Conservation (phyloP, 2,888 invertebrate genomes). For the Amphipoea lucens region DNA sequence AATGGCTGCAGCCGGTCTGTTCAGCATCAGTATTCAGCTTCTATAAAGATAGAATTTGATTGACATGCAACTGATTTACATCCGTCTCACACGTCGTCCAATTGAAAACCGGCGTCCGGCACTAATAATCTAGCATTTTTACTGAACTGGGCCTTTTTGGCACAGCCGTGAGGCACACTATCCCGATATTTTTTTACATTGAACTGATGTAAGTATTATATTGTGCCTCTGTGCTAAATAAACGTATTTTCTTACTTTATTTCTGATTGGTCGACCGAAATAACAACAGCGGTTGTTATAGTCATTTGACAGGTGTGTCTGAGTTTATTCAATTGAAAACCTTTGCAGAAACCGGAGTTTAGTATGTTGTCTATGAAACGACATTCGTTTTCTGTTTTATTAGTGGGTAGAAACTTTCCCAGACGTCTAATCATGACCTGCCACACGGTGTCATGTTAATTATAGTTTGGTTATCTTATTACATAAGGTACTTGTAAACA, state of each 20-base stretch:
- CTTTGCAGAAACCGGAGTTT: background rate
- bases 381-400: background rate
- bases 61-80: background rate
- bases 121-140: background rate
- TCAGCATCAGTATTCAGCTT: background rate
- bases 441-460: conserved; percentile 6
- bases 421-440: conserved; percentile 6
- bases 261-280: background rate
- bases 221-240: no score
- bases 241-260: no score
- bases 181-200: no score
- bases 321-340: background rate
- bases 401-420: conserved; percentile 25
- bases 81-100: background rate
- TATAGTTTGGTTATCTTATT: background rate
- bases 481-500: conserved; percentile 2
- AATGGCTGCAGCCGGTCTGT: background rate
- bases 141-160: background rate
- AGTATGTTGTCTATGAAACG: background rate
- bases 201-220: no score
- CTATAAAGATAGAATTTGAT: background rate
- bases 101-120: background rate
- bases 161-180: no score
- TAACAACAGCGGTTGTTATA: background rate
- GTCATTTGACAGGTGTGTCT: background rate